phyloP scores from a whole-genome alignment of 64 coral and sea anemone species.

The Catalaphyllia jardinei region DNA sequence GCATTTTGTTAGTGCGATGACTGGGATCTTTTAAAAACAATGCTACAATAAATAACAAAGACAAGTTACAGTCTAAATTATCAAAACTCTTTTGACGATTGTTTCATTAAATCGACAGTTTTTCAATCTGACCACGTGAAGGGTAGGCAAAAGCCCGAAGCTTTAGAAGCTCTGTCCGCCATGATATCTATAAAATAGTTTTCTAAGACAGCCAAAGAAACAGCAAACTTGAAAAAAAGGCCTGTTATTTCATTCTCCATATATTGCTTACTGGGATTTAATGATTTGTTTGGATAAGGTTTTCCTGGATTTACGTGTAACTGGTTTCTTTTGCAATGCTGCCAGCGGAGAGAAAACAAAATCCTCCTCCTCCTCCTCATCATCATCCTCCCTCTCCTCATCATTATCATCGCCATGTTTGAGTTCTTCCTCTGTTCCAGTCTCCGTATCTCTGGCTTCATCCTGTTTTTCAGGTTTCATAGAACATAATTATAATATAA shows the following conservation, averaged over 20 bases:
- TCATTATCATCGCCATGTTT: not conserved
- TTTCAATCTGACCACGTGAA: not conserved
- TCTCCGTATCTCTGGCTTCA: not conserved
- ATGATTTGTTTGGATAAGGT: not conserved
- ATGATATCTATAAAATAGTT: too few relatives aligned
- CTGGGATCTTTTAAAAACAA: too few relatives aligned
- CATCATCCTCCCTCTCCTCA: not conserved
- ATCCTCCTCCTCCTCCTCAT: not conserved
- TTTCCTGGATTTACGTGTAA: not conserved
- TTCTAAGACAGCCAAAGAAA: too few relatives aligned
- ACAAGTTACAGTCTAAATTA: too few relatives aligned
- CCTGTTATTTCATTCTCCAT: too few relatives aligned
- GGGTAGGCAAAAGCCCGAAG: not conserved
- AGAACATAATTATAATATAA: too few relatives aligned
- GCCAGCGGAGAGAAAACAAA: not conserved
- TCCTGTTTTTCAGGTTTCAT: not conserved
- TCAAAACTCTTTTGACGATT: too few relatives aligned
- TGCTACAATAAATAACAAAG: too few relatives aligned
- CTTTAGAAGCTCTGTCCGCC: too few relatives aligned
- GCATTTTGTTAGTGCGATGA: not conserved
- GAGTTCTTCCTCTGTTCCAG: slow-evolving; percentile 15
- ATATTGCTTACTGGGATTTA: not conserved
- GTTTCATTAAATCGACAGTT: not conserved
- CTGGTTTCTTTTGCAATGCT: not conserved
- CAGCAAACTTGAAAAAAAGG: too few relatives aligned